These are phyloP conservation scores for Ladona fulva DNA, from an alignment of 1,140 invertebrate genomes.

Conservation along the genomic window DNA sequence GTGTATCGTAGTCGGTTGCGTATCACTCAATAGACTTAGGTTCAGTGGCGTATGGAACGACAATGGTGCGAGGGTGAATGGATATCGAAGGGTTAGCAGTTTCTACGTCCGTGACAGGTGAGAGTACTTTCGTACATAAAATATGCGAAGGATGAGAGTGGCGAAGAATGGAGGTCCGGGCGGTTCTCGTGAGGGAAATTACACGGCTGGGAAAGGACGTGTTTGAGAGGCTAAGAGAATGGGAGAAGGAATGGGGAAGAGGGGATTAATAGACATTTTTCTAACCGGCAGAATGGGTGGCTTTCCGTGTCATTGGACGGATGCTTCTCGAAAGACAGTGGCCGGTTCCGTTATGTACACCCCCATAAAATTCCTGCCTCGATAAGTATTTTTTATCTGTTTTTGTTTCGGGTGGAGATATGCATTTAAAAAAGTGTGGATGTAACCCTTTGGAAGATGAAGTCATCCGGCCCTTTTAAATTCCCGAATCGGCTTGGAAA, in stretches of 20 bases:
- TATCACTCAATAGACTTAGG: no score
- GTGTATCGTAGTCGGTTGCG: no score
- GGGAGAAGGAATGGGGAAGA: background rate
- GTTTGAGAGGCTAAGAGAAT: no score
- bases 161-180: background rate
- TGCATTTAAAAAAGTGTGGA: background rate
- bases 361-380: background rate
- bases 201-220: background rate
- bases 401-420: background rate
- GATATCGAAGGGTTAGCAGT: no score
- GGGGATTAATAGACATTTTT: background rate
- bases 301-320: background rate
- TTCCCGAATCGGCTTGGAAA: background rate
- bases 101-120: background rate
- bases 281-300: background rate
- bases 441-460: background rate
- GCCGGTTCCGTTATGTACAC: background rate
- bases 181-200: background rate
- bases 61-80: no score
- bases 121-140: background rate
- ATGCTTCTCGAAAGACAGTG: background rate
- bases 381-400: background rate
- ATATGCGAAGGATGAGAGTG: background rate
- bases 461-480: background rate
- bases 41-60: no score